phyloP scores from a whole-genome alignment of 2,888 invertebrate species.

The Fragum sueziense region DNA sequence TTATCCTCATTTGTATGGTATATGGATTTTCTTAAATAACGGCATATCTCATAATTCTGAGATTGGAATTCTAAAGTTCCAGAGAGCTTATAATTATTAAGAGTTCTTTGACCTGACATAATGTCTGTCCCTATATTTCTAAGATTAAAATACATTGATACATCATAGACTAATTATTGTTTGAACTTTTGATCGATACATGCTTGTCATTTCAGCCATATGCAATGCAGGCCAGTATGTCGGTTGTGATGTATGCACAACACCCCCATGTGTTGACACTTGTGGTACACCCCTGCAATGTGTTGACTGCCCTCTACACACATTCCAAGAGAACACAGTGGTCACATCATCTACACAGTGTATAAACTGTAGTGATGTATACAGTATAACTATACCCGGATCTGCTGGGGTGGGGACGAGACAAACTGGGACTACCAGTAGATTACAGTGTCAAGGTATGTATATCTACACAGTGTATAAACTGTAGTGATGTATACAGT shows the following conservation, averaged over 20 bases:
- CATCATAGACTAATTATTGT: no score
- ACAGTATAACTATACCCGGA: not conserved
- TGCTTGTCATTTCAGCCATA: not conserved
- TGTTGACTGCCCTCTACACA: constrained; percentile 22
- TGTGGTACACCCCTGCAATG: constrained; percentile 21
- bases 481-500: no score
- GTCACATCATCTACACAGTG: constrained; percentile 19
- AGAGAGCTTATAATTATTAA: no score
- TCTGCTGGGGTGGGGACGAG: constrained; percentile 11
- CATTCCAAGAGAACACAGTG: constrained; percentile 1
- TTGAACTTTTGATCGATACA: no score
- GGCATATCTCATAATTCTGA: no score
- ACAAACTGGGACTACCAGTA: not conserved
- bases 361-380: not conserved
- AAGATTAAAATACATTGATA: no score
- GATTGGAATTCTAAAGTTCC: no score
- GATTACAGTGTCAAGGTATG: constrained; percentile 9
- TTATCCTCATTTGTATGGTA: no score
- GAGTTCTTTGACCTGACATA: no score
- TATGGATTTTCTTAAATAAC: no score
- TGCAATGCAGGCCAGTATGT: not conserved
- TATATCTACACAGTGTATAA: no score
- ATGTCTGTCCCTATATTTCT: no score
- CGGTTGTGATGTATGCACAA: not conserved
- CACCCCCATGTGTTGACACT: constrained; percentile 6